phyloP scores from a whole-genome alignment of 64 coral and sea anemone species.

The Anthopleura sola region DNA sequence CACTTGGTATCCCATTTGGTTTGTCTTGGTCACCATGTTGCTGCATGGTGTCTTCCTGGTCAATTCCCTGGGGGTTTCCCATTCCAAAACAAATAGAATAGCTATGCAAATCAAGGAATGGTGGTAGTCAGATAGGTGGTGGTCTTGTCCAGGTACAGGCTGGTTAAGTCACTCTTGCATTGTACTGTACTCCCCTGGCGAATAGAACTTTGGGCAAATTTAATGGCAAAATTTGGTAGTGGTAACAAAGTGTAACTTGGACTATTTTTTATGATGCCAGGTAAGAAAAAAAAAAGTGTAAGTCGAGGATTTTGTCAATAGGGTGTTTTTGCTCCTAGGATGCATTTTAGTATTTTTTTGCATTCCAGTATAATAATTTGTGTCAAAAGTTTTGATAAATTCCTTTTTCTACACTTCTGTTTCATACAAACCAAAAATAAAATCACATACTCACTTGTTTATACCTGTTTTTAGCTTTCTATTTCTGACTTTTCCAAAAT shows the following conservation, averaged over 20 bases:
- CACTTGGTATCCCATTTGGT: conserved; percentile 17
- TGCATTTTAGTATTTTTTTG: neutral
- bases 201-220: conserved; percentile 11
- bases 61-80: conserved; percentile 16
- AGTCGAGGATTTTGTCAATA: conserved; percentile 3
- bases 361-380: too few species aligned
- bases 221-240: conserved; percentile 12
- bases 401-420: too few species aligned
- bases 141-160: conserved; percentile 7
- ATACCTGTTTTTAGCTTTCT: too few species aligned
- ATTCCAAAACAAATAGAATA: neutral
- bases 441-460: too few species aligned
- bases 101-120: neutral
- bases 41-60: conserved; percentile 6
- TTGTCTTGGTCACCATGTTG: neutral
- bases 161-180: conserved; percentile 13
- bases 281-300: neutral
- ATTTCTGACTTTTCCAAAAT: too few species aligned
- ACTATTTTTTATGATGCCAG: neutral
- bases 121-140: conserved; percentile 1
- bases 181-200: neutral
- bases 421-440: too few species aligned
- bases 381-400: too few species aligned
- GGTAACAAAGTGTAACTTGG: conserved; percentile 12
- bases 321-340: neutral